Conservation (phyloP, 2,888 invertebrate species). For the Polietes domitor region DNA sequence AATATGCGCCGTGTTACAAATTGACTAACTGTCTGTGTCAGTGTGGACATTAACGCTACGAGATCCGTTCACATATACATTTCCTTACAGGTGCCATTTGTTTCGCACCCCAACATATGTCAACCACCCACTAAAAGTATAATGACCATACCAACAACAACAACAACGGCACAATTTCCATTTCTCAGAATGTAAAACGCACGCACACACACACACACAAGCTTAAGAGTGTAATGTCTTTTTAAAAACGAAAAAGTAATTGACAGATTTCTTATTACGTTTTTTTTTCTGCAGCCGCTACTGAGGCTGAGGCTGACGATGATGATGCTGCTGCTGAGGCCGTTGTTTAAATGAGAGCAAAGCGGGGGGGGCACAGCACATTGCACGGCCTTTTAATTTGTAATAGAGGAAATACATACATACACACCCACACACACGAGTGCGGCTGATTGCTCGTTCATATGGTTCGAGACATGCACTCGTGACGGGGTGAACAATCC, state of each 20-base stretch:
- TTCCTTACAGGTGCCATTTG: conserved; percentile 59
- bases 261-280: conserved; percentile 35
- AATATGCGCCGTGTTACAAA: background rate
- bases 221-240: conserved; percentile 19
- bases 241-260: background rate
- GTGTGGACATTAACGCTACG: background rate
- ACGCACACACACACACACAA: background rate
- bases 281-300: background rate
- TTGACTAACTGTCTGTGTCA: background rate
- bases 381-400: conserved; percentile 36
- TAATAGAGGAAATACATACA: conserved; percentile 30
- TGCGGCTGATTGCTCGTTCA: background rate
- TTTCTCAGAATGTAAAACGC: conserved; percentile 20
- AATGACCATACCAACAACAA: conserved; percentile 47
- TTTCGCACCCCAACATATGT: conserved; percentile 44
- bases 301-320: too few species aligned
- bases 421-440: background rate
- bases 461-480: background rate
- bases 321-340: background rate
- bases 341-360: background rate
- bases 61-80: conserved; percentile 25
- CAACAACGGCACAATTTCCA: background rate
- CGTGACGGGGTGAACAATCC: conserved; percentile 27
- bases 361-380: conserved; percentile 10
- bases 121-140: conserved; percentile 64